Base-by-base conservation (phyloP, 1,140 invertebrate genomes). In the Aphidius ervi region DNA sequence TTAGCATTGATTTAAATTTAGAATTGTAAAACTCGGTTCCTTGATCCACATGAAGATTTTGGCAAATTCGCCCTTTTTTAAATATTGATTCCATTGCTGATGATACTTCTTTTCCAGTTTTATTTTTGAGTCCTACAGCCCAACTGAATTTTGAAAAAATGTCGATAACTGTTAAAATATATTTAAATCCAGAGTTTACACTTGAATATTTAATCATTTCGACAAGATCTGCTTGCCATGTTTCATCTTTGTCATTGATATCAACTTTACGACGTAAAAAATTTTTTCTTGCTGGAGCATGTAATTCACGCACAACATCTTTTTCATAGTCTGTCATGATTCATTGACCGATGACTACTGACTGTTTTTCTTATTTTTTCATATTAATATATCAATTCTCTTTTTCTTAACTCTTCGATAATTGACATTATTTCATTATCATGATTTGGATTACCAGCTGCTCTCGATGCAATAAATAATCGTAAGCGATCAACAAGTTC, bases 61-160 rank as follows among this genome's bases (percentile, higher is more conserved):
- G 45, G 4, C 52, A 53, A 20, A 56, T 47, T 48, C 53, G 0
- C 16, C 16, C 16, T 16, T 16, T 16, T 16, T 16, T 16, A 16
- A 16, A 16, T 16, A 16, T 16, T n/a, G 20, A 45, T 41, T 49
- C 58, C 48, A 64, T 61, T 1, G 56, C 63, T 9, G 5, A 43
- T 9, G 20, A 61, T 3, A 66, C 64, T 50, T 67, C 61, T 48
- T 46, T 10, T 23, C 31, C 52, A 53, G 6, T 63, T 60, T 65
- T 65, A 2, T 9, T 37, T 56, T 64, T 64, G 6, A 63, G 8
- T 8, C 60, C 63, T 5, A 62, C 16, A 46, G 58, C 59, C 60
- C 53, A 67, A 9, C 63, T 58, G 43, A 40, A 63, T 52, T 64
- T 64, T 41, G 60, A 64, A 40, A 64, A 64, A 47, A 50, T 52